Percentiles rank a stretch among this genome's conserved stretches.
phyloP scores from a whole-genome alignment of 2,797 vertebrate species.

The Acanthiza pusilla region DNA sequence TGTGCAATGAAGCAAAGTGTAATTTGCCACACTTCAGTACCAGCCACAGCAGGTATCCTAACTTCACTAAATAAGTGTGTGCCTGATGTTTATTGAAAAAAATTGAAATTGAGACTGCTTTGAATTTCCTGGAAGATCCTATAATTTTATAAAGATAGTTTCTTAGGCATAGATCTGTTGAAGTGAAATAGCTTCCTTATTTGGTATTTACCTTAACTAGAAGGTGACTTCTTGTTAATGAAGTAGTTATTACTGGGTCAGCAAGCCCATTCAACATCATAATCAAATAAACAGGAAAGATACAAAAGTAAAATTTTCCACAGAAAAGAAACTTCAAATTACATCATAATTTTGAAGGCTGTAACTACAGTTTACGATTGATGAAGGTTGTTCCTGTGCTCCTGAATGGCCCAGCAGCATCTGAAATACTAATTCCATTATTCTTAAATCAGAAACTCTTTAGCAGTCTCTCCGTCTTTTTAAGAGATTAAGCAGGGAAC shows the following conservation, averaged over 20 bases:
- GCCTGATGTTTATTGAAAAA: slow-evolving; percentile 24
- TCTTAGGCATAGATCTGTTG: background rate
- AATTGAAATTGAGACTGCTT: background rate
- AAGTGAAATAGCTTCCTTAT: slow-evolving; percentile 30
- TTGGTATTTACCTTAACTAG: slow-evolving; percentile 4
- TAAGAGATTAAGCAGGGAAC: background rate
- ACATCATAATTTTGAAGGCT: background rate
- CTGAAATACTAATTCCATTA: background rate
- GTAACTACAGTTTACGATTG: background rate
- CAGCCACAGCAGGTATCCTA: slow-evolving; percentile 26
- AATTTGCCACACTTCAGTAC: slow-evolving; percentile 17
- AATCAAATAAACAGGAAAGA: background rate
- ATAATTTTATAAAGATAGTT: background rate
- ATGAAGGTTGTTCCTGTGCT: background rate
- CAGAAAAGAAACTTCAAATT: background rate
- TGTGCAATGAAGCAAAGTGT: slow-evolving; percentile 10
- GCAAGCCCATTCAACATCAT: slow-evolving; percentile 17
- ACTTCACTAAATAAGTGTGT: background rate
- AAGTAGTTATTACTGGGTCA: slow-evolving; percentile 31
- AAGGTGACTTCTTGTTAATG: slow-evolving; percentile 48
- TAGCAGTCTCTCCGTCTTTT: background rate
- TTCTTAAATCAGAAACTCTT: background rate
- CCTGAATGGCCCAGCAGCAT: background rate
- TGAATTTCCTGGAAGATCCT: slow-evolving; percentile 51
- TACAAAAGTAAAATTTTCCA: background rate